phyloP scores from a whole-genome alignment of 1,140 invertebrate species.

The Drosophila teissieri region DNA sequence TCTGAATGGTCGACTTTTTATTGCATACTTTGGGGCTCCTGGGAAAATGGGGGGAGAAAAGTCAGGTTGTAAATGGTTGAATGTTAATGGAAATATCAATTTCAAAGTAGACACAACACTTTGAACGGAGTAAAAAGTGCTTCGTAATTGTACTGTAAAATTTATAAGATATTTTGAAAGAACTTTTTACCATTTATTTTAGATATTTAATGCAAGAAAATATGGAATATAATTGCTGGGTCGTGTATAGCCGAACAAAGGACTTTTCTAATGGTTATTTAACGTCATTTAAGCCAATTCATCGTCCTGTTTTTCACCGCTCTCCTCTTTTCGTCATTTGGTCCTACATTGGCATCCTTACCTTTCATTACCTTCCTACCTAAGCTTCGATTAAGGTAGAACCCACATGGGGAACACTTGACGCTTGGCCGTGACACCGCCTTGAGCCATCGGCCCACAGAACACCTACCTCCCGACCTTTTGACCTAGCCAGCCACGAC shows the following conservation, averaged over 20 bases:
- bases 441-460: constrained; percentile 1
- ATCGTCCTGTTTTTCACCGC: constrained; percentile 27
- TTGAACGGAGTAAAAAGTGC: neutral
- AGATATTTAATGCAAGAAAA: neutral
- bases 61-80: constrained; percentile 4
- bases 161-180: too few relatives aligned
- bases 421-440: constrained; percentile 66
- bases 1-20: constrained; percentile 27
- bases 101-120: neutral
- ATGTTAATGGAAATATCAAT: constrained; percentile 13
- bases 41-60: constrained; percentile 6
- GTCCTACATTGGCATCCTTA: constrained; percentile 34
- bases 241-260: neutral
- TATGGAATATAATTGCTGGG: neutral
- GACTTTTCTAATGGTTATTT: neutral
- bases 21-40: constrained; percentile 16
- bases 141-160: neutral
- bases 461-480: constrained; percentile 14
- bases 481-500: neutral
- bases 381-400: constrained; percentile 55
- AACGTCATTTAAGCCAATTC: constrained; percentile 32
- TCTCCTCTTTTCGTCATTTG: constrained; percentile 27
- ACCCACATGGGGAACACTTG: constrained; percentile 33
- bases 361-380: too few relatives aligned
- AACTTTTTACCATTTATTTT: too few relatives aligned